Evolutionary conservation across 2,888 invertebrate genomes (phyloP).

Genomic region (Geophilus truncorum): DNA sequence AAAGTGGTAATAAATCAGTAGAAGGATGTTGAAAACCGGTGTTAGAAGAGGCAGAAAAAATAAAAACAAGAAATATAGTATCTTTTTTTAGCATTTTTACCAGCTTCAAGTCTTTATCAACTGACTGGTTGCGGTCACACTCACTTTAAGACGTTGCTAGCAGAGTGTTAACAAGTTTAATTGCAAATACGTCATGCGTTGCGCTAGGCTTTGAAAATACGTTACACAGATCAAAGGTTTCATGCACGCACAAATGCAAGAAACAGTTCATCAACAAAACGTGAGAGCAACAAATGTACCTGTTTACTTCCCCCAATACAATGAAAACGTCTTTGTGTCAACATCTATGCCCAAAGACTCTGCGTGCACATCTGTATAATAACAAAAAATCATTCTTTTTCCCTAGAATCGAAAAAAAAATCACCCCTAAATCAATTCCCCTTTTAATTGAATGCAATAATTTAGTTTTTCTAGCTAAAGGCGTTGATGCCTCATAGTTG

Average conservation of each 20-base stretch:
- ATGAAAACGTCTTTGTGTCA: conserved; percentile 34
- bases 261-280: neutral
- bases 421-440: too few relatives aligned
- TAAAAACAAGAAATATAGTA: neutral
- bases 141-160: neutral
- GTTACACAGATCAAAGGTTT: neutral
- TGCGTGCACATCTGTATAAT: conserved; percentile 33
- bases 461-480: too few relatives aligned
- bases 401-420: neutral
- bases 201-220: neutral
- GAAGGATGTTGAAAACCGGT: neutral
- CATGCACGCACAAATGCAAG: neutral
- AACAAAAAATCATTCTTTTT: neutral
- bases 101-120: neutral
- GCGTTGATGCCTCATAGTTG: neutral
- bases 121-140: neutral
- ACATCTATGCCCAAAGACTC: conserved; percentile 35
- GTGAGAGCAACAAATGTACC: conserved; percentile 33
- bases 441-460: too few relatives aligned
- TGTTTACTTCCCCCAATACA: conserved; percentile 38
- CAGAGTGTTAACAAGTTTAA: neutral
- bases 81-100: neutral
- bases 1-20: neutral
- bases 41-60: neutral
- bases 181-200: neutral